Percentiles rank a stretch among this genome's conserved stretches.
These are phyloP conservation scores for Pitta sordida DNA, from an alignment of 2,113 vertebrate species.

Conservation along the genomic window DNA sequence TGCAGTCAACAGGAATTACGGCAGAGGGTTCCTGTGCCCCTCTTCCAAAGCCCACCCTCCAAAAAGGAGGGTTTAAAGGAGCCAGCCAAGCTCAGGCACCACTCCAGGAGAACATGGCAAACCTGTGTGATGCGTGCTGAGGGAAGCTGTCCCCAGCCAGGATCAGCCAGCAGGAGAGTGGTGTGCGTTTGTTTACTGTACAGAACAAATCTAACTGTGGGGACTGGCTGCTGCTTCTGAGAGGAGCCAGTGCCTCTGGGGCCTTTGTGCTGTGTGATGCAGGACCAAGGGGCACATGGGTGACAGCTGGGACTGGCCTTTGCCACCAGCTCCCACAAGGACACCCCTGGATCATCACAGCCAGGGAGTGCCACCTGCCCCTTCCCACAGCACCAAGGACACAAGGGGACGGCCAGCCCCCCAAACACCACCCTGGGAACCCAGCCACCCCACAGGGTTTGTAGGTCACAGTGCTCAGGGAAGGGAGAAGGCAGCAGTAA, in stretches of 20 bases:
- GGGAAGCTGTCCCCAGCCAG: not conserved
- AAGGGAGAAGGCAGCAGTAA: not conserved
- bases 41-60: not conserved
- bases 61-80: conserved; percentile 13
- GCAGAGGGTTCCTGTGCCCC: conserved; percentile 13
- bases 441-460: rapidly evolving
- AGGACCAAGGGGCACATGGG: rapidly evolving
- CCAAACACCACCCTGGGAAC: rapidly evolving
- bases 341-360: rapidly evolving
- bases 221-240: rapidly evolving
- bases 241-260: rapidly evolving
- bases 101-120: not conserved
- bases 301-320: not conserved
- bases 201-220: not conserved
- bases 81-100: conserved; percentile 9
- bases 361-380: not conserved
- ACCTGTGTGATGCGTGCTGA: not conserved
- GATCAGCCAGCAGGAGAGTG: not conserved
- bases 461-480: rapidly evolving
- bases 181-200: not conserved
- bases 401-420: rapidly evolving
- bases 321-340: not conserved
- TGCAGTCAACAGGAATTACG: conserved; percentile 63
- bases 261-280: rapidly evolving
- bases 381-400: rapidly evolving